phyloP scores from a whole-genome alignment of 2,888 invertebrate species.

The Volucella zonaria region DNA sequence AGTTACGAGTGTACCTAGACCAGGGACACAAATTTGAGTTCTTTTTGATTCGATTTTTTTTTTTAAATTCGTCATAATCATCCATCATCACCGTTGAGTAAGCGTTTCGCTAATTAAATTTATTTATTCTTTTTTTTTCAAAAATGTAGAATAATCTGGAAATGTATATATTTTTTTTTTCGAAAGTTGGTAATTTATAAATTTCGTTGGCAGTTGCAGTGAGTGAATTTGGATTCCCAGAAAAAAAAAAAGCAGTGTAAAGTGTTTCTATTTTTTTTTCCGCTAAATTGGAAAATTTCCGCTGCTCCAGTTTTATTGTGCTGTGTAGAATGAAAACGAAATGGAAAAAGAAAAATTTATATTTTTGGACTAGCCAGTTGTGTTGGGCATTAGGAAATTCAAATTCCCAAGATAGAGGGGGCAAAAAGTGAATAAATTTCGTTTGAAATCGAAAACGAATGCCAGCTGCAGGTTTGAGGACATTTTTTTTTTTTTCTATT shows the following conservation, averaged over 20 bases:
- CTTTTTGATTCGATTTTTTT: neutral
- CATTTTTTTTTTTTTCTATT: no score
- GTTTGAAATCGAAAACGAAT: no score
- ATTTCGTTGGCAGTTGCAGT: conserved; percentile 17
- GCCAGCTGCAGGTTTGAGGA: no score
- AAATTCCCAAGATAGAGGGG: no score
- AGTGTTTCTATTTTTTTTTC: neutral
- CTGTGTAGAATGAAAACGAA: no score
- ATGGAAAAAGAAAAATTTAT: no score
- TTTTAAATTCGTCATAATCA: conserved; percentile 38
- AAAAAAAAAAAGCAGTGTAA: conserved; percentile 12
- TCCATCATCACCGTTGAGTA: conserved; percentile 38
- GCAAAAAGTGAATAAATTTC: no score
- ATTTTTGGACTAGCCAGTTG: no score
- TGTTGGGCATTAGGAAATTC: no score
- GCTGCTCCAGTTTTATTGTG: no score
- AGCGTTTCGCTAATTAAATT: neutral
- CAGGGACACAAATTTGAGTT: conserved; percentile 26
- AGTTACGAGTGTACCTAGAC: neutral
- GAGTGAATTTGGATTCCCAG: conserved; percentile 24
- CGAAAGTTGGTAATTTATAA: neutral
- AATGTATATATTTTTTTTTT: conserved; percentile 1
- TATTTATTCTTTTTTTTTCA: neutral
- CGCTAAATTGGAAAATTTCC: no score
- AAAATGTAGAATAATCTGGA: conserved; percentile 34